Evolutionary conservation across 2,113 vertebrate genomes (phyloP), one percentile per base, ranked within the genome.

Genomic region (Protomyctophum bolini): DNA sequence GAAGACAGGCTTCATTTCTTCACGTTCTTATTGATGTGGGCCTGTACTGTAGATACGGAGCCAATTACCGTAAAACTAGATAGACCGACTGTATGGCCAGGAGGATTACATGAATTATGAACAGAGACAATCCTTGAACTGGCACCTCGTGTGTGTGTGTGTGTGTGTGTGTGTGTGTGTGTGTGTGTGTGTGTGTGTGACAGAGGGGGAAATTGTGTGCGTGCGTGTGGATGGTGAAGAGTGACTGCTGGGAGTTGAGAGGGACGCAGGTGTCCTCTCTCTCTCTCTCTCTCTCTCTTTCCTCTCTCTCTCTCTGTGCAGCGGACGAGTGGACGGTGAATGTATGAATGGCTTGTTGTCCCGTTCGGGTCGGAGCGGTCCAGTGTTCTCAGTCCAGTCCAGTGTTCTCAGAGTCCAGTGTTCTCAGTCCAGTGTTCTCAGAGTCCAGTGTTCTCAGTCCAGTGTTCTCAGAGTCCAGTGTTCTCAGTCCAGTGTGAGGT

Each of bases 191-290:
- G 11, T 7, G 49, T 49, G 61, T 29, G 57, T 48, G 51, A 21
- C 21, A 21, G 21, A 21, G 21, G 21, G 21, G 2, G 21, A 21
- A 21, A 21, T 21, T 55, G 0, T 7, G 10, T 28, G 6, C 46
- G 12, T 58, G 41, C 28, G 29, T 41, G 28, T 29, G n/a, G 8
- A 50, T 33, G 10, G 4, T 10, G 14, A 51, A 15, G 28, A 29
- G 48, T 61, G 58, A 2, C 8, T 57, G n/a, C 33, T 41, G 33
- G 5, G 49, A 76, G 68, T 60, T 2, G 57, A 15, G 62, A 73
- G 72, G 61, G 68, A n/a, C 56, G 10, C 73, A 83, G 87, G 79
- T 90, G 58, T n/a, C 63, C 68, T 83, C 63, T 69, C 45, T 69
- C 65, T 49, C 33, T 15, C 57, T 41, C 66, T 78, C 66, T 21